Percentiles rank a stretch among this genome's conserved stretches.
phyloP scores from a whole-genome alignment of 2,113 vertebrate genomes.

The Cepphus grylle region DNA sequence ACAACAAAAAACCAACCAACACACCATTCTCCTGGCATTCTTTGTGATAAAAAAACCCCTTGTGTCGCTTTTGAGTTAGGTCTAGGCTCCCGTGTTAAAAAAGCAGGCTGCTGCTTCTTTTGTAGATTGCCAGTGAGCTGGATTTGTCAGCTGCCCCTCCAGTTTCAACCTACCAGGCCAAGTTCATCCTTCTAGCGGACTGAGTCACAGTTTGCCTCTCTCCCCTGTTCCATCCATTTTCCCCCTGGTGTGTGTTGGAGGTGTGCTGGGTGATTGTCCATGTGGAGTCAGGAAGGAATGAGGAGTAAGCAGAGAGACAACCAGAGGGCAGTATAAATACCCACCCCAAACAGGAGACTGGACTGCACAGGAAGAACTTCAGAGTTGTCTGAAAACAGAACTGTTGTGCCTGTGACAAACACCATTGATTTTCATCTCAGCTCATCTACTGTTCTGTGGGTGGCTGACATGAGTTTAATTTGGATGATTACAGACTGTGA shows the following conservation, averaged over 20 bases:
- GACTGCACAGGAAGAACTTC: neutral
- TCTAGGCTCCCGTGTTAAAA: neutral
- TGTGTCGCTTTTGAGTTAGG: neutral
- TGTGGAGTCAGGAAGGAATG: neutral
- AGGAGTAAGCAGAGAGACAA: neutral
- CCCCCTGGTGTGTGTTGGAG: neutral
- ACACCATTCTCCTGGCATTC: neutral
- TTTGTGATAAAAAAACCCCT: neutral
- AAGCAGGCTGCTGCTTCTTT: neutral
- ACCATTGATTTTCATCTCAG: neutral
- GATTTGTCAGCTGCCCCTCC: neutral
- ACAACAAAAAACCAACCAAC: too few species aligned
- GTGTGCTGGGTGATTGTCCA: rapidly evolving
- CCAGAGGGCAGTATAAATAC: neutral
- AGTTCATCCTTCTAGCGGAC: neutral
- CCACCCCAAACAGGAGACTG: neutral
- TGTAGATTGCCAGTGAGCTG: neutral
- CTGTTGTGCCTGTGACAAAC: neutral
- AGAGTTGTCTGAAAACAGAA: neutral
- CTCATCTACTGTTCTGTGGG: rapidly evolving
- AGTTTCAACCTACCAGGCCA: neutral
- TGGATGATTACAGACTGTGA: neutral
- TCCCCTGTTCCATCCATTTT: neutral
- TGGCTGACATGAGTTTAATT: neutral
- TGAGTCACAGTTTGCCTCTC: neutral